Base-by-base conservation (phyloP, 2,888 invertebrate genomes). In the Sinopyrophorus schimmeli region DNA sequence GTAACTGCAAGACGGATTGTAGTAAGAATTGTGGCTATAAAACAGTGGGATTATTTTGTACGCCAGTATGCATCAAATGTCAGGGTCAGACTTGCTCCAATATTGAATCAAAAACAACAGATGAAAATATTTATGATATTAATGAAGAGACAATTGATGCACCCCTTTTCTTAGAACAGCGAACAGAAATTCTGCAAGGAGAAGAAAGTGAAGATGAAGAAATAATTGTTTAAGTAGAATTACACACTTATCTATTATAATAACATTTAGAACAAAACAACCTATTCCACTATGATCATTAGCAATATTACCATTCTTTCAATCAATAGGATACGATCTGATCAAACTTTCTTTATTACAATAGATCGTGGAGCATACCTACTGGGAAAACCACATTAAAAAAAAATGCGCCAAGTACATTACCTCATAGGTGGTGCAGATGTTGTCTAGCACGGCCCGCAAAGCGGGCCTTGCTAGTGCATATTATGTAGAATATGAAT, bases 1-100 rank as follows among this genome's bases (percentile, higher is more conserved):
- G 57, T 49, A 59, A 59, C 35, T 63, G 60, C 42, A 59, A 53
- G 50, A 60, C 58, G 30, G 60, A 54, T 18, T 59, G 61, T 42
- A 55, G 50, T 54, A 49, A 47, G 18, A 57, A 55, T 54, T 61
- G 60, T 55, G 59, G 60, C 35, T 64, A 60, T 47, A 54, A 49
- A 53, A 63, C 58, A 53, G 59, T 55, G 5, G 60, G 60, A 11
- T 49, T 63, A 32, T 41, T 21, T 17, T 63, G 61, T 58, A 60
- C 60, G 41, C 21, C 47, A 53, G 55, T 54, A 44, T 62, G 61
- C 47, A 57, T 54, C 47, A 60, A 54, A 54, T 64, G 62, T 53
- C 57, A 47, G 37, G 54, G 54, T 30, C 48, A 47, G 41, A 54
- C 58, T 46, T 63, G 60, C 48, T 53, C 37, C 53, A 54, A 54